Percentiles rank a stretch among this genome's conserved stretches.
These are phyloP conservation scores for Sinodicranocentrus sp. DNA, from an alignment of 2,888 invertebrate genomes.

Conservation along the genomic window DNA sequence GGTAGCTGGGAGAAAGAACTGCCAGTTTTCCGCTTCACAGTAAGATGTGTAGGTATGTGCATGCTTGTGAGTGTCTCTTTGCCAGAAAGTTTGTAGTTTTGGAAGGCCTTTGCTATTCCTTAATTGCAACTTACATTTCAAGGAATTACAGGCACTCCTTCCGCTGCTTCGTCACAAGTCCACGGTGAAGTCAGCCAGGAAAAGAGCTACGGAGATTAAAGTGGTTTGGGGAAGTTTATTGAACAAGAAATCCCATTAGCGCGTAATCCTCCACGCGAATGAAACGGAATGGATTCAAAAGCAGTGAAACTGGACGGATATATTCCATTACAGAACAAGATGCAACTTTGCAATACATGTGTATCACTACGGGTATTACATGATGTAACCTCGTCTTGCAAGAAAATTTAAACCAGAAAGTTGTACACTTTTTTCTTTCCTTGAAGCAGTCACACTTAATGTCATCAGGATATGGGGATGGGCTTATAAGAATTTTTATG, in stretches of 20 bases:
- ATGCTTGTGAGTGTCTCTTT: constrained; percentile 24
- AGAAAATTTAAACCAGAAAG: no score
- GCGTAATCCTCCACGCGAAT: constrained; percentile 62
- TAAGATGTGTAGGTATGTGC: no score
- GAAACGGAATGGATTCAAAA: constrained; percentile 59
- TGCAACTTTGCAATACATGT: no score
- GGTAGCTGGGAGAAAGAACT: background rate
- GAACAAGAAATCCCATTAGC: constrained; percentile 67
- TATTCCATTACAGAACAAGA: background rate
- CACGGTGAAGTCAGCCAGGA: constrained; percentile 23
- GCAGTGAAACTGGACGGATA: constrained; percentile 24
- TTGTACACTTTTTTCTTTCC: background rate
- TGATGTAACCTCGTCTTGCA: no score
- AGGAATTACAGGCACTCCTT: constrained; percentile 42
- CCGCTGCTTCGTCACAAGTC: constrained; percentile 30
- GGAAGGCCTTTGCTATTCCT: constrained; percentile 11
- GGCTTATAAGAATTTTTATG: no score
- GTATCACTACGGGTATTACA: no score
- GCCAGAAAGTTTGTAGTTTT: background rate
- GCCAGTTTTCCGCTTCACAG: background rate
- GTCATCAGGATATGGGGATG: no score
- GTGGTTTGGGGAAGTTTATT: constrained; percentile 65
- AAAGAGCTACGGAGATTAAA: constrained; percentile 61
- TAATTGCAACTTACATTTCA: constrained; percentile 57
- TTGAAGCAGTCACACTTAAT: no score